These are phyloP conservation scores for Athalia circularis DNA, from an alignment of 2,888 invertebrate species.

Conservation along the genomic window DNA sequence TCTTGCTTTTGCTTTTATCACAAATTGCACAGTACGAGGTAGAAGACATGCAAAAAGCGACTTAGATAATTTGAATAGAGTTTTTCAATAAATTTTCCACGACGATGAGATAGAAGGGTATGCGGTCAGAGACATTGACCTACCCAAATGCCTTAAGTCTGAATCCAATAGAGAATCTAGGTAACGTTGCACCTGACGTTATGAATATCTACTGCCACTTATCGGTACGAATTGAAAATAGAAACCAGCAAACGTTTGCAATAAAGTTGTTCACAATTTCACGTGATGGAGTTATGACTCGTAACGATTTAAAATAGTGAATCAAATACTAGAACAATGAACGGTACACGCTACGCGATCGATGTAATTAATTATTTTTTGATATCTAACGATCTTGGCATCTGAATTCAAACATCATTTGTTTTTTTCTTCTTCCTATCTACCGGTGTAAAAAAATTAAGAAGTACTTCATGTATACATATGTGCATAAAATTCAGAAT, in stretches of 20 bases:
- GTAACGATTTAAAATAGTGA: constrained; percentile 22
- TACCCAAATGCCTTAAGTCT: constrained; percentile 30
- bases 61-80: no score
- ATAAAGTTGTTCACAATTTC: constrained; percentile 13
- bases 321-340: constrained; percentile 34
- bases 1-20: no score
- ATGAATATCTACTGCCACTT: constrained; percentile 10
- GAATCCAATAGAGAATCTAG: constrained; percentile 33
- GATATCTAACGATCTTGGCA: no score
- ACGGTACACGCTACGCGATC: constrained; percentile 12
- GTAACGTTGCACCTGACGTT: constrained; percentile 23
- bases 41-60: background rate
- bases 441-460: no score
- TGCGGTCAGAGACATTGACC: constrained; percentile 28
- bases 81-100: no score
- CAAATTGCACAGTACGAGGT: no score
- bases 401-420: no score
- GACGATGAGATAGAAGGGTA: no score
- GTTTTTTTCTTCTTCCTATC: no score
- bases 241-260: constrained; percentile 30
- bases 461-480: background rate
- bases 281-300: constrained; percentile 23
- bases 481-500: background rate
- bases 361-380: no score
- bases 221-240: constrained; percentile 23